These are phyloP conservation scores for Chaitophorus viminalis DNA, from an alignment of 2,888 invertebrate genomes.

Conservation along the genomic window DNA sequence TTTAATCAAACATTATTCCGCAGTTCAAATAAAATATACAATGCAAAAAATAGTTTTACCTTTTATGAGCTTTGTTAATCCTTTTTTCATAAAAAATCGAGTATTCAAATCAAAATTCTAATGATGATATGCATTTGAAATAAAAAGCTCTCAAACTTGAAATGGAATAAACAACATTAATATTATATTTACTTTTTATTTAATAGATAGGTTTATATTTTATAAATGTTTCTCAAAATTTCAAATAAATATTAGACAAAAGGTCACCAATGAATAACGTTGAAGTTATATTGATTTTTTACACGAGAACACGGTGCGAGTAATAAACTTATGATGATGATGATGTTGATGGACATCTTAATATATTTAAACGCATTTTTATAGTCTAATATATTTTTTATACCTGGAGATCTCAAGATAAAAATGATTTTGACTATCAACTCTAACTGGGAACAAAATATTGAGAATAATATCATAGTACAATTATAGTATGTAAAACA, in stretches of 20 bases:
- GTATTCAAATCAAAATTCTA: background rate
- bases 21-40: background rate
- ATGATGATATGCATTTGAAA: background rate
- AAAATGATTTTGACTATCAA: background rate
- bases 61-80: background rate
- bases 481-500: background rate
- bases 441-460: background rate
- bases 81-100: background rate
- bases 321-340: slow-evolving; percentile 16
- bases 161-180: background rate
- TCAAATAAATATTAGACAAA: background rate
- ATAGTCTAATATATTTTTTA: background rate
- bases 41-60: background rate
- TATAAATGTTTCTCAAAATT: background rate
- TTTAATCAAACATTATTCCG: background rate
- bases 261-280: background rate
- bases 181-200: background rate
- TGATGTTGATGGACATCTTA: slow-evolving; percentile 2
- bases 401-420: background rate
- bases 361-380: slow-evolving; percentile 21
- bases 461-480: background rate
- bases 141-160: background rate
- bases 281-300: slow-evolving; percentile 42
- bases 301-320: background rate
- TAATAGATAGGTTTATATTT: no score